These are phyloP conservation scores for Carlito syrichta DNA, from an alignment of 2,113 vertebrate genomes.

Conservation along the genomic window DNA sequence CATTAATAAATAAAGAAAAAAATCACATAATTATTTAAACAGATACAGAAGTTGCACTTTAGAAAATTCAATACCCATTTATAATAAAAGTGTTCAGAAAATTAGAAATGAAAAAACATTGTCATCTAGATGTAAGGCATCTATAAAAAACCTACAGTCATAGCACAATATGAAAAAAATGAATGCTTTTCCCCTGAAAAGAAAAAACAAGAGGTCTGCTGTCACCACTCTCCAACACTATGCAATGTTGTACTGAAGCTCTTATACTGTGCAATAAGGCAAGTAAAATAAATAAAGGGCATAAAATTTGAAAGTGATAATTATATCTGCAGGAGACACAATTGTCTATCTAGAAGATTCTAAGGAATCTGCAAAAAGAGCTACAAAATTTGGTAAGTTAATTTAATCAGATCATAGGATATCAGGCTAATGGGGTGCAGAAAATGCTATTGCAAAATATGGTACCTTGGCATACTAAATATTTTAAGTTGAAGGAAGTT, in stretches of 20 bases:
- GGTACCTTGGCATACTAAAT: neutral
- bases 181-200: neutral
- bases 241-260: too few relatives aligned
- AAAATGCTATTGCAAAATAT: neutral
- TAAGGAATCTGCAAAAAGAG: neutral
- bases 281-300: neutral
- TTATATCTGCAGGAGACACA: neutral
- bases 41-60: neutral
- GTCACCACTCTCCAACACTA: neutral
- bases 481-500: neutral
- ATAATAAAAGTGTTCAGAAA: neutral
- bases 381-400: neutral
- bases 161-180: neutral
- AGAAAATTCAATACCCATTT: neutral
- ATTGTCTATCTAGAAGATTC: neutral
- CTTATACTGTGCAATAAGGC: neutral
- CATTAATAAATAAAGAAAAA: conserved; percentile 28
- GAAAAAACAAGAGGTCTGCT: neutral
- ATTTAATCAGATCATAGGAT: neutral
- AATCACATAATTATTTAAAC: neutral
- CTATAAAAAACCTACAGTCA: neutral
- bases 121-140: neutral
- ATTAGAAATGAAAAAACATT: neutral
- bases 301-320: neutral
- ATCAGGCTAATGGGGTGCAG: neutral